Evolutionary conservation across 1,140 invertebrate genomes (phyloP), one percentile per base, ranked within the genome.

Genomic region (Drosophila murphyi): DNA sequence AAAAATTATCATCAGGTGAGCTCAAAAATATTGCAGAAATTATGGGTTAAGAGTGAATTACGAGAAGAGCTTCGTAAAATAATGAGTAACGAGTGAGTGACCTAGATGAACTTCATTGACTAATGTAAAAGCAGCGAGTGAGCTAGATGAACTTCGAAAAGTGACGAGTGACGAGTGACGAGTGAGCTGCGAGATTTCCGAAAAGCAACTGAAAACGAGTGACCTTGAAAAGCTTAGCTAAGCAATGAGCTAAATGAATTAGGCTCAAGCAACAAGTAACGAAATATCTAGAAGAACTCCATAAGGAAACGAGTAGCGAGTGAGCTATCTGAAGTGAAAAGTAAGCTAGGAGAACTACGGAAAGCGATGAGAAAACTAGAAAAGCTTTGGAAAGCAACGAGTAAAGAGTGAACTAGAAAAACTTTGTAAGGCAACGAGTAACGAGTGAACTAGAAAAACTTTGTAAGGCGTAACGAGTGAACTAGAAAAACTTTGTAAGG

Each of bases 1-100:
- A 4, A 8, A 48, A 60, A 67, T 20, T 20, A 60, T 8, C 5
- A 37, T 20, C 31, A 67, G 57, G 43, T 60, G 43, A 60, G 57
- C 55, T 57, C 10, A 57, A 41, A 29, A n/a, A 43, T 1, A 32
- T 3, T 41, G 28, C 1, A 31, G 8, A 43, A 31, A n/a, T 3
- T n/a, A n/a, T 4, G n/a, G 7, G 8, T 43, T n/a, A 57, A 8
- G 37, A 32, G 39, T 3, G 4, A 29, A 34, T 1, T 4, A 10
- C 7, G 28, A 37, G 10, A 1, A 12, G 10, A 56, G 35, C 8
- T 12, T 0, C 34, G 1, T n/a, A 29, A 31, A 35, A 32, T n/a
- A 8, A 54, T 6, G 12, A 28, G 52, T 39, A 7, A 37, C 12
- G n/a, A 7, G 10, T 7, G n/a, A 12, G 32, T 20, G 20, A 20